Conservation (phyloP, 2,888 invertebrate genomes). For the Norana najaformis region DNA sequence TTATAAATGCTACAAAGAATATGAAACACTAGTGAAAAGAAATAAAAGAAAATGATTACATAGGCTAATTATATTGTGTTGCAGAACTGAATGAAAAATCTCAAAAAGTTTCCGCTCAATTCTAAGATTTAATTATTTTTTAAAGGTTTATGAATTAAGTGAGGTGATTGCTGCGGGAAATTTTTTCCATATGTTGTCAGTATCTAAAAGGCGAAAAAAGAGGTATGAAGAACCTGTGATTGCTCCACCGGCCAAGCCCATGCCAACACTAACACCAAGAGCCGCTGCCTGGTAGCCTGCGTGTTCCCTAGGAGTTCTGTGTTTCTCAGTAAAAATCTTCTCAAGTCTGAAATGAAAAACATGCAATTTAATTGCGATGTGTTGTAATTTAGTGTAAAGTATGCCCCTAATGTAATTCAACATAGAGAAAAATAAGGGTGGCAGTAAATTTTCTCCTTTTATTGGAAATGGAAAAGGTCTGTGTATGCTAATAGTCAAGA, state of each 20-base stretch:
- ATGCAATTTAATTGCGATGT: neutral
- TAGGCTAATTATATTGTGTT: too few relatives aligned
- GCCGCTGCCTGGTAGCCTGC: slow-evolving; percentile 54
- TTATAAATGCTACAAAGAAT: too few relatives aligned
- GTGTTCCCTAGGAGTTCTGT: slow-evolving; percentile 46
- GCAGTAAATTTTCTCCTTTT: too few relatives aligned
- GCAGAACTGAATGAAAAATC: too few relatives aligned
- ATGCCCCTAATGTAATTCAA: neutral
- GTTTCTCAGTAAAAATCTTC: slow-evolving; percentile 27
- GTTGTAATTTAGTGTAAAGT: neutral
- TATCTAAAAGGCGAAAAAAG: neutral
- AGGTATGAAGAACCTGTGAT: slow-evolving; percentile 48
- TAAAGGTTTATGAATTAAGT: neutral
- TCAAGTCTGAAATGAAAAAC: slow-evolving; percentile 21
- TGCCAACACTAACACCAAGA: slow-evolving; percentile 49
- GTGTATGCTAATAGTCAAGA: too few relatives aligned
- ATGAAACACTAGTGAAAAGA: too few relatives aligned
- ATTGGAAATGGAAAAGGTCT: too few relatives aligned
- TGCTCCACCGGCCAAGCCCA: slow-evolving; percentile 53
- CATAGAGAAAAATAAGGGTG: neutral
- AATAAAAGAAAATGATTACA: too few relatives aligned
- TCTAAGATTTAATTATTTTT: neutral
- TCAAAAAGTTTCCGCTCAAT: too few relatives aligned
- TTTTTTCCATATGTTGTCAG: too few relatives aligned
- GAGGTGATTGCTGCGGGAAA: too few relatives aligned